Base-by-base conservation (phyloP, 2,113 vertebrate genomes). In the Holacanthus passer region DNA sequence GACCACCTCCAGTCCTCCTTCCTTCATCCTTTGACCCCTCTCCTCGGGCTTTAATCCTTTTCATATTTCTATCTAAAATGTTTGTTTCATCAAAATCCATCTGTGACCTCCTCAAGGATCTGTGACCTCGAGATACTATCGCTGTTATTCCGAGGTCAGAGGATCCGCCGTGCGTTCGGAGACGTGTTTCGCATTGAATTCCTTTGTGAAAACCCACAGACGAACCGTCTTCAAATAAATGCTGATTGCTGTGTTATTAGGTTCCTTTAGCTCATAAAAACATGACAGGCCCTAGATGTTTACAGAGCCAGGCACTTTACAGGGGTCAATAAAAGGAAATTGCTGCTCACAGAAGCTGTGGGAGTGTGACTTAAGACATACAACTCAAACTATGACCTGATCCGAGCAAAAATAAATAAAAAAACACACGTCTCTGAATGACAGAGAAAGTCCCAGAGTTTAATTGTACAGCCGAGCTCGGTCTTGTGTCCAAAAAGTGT, bases 281-380 rank as follows among this genome's bases (percentile, higher is more conserved):
- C 79, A 82, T 72, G 81, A 82, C 83, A 78, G 83, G 56, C 81
- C 70, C 73, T 43, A n/a, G 73, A 79, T 87, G 86, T 88, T 92
- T 86, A 88, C 87, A 74, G 76, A 89, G 87, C 83, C 72, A 59
- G 79, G 73, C 85, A 35, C 82, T 92, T 90, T 86, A 85, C 77
- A 47, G 69, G 78, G 85, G 90, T 91, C 91, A 92, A 93, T 92
- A 92, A 92, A 91, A 90, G 81, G 81, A 87, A 89, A 93, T 90
- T 83, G 86, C 79, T 66, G 81, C 76, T 88, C 59, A 58, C 69
- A 65, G 70, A 82, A 66, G 87, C 65, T 76, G 56, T 74, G 76
- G 79, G 81, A 62, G 63, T 59, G n/a, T 76, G 77, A 85, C 77
- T 79, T 59, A 67, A 90, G 85, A 85, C 65, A 53, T 59, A 67